Percentiles rank a stretch among this genome's conserved stretches.
phyloP scores from a whole-genome alignment of 2,113 vertebrate genomes.

The Pluvianellus socialis region DNA sequence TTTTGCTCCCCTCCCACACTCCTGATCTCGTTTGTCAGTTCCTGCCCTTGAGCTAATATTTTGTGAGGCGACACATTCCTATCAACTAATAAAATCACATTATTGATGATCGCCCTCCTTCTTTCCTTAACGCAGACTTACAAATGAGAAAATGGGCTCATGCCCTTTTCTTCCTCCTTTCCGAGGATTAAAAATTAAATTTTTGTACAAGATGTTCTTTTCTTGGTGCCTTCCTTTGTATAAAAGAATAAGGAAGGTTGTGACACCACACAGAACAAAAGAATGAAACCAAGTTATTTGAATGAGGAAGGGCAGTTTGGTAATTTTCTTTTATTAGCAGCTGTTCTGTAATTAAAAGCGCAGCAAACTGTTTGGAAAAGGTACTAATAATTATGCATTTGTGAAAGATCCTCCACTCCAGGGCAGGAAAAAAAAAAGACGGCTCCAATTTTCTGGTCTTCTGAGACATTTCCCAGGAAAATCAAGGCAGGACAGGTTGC shows the following conservation, averaged over 20 bases:
- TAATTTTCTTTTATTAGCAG: conserved; percentile 15
- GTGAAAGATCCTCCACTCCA: conserved; percentile 32
- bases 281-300: not conserved
- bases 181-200: not conserved
- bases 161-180: conserved; percentile 21
- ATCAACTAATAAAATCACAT: conserved; percentile 42
- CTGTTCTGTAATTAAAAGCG: conserved; percentile 46
- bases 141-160: not conserved
- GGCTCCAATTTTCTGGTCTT: conserved; percentile 30
- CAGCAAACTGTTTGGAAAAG: conserved; percentile 59
- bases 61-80: conserved; percentile 15
- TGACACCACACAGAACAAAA: conserved; percentile 2
- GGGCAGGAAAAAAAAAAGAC: not conserved
- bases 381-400: conserved; percentile 52
- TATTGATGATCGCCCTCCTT: conserved; percentile 33
- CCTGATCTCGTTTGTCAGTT: conserved; percentile 30
- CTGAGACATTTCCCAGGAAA: conserved; percentile 52
- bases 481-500: conserved; percentile 36
- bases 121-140: not conserved
- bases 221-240: not conserved
- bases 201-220: not conserved
- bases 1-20: conserved; percentile 53
- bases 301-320: conserved; percentile 20
- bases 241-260: not conserved
- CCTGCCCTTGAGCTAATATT: conserved; percentile 51